Conservation (phyloP, 2,113 vertebrate genomes). For the Paracanthobrama guichenoti region DNA sequence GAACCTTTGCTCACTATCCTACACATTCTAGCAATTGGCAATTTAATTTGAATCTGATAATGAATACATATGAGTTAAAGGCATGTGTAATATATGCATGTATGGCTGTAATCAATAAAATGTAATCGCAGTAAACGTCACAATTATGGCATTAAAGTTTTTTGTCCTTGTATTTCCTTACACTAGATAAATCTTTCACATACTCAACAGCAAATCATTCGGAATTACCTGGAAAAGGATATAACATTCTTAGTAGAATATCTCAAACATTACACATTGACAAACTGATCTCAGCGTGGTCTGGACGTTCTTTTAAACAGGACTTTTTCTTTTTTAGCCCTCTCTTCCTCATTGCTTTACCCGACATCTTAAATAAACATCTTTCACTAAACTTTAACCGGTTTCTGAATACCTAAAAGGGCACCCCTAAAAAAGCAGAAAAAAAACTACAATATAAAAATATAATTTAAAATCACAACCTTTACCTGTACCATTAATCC, state of each 20-base stretch:
- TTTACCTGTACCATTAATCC: constrained; percentile 3
- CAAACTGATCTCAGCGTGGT: neutral
- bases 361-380: neutral
- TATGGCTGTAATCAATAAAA: neutral
- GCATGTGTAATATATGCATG: neutral
- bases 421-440: neutral
- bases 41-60: neutral
- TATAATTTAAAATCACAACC: neutral
- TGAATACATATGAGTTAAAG: neutral
- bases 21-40: constrained; percentile 6
- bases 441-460: neutral
- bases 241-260: neutral
- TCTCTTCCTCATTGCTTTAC: neutral
- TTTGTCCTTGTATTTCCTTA: neutral
- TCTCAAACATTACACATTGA: neutral
- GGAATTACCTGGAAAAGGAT: neutral
- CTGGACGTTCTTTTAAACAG: neutral
- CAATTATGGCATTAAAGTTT: neutral
- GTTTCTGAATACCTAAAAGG: neutral
- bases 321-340: neutral
- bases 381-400: neutral
- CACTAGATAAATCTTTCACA: too few relatives aligned
- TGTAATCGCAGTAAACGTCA: neutral
- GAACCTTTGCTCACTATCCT: neutral
- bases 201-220: neutral